Percentiles rank a stretch among this genome's conserved stretches.
These are phyloP conservation scores for Lepus europaeus DNA, from an alignment of 2,113 vertebrate genomes.

Conservation along the genomic window DNA sequence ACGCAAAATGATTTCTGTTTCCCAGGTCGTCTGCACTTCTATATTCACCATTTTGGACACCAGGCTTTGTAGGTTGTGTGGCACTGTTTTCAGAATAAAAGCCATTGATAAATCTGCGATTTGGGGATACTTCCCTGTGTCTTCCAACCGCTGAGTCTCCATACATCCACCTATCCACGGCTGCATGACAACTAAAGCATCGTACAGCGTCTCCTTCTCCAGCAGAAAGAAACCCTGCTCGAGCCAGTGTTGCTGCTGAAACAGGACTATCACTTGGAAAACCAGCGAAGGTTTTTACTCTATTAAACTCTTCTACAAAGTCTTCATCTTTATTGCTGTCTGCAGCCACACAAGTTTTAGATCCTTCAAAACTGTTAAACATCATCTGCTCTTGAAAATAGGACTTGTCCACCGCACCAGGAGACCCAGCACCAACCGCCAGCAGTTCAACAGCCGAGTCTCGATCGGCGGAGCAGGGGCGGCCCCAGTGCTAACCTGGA, in stretches of 20 bases:
- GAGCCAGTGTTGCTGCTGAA: conserved; percentile 89
- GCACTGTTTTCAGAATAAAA: conserved; percentile 78
- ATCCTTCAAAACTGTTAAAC: conserved; percentile 78
- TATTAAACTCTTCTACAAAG: conserved; percentile 87
- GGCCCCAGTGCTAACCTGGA: too few species aligned
- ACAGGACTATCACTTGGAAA: conserved; percentile 89
- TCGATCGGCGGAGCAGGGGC: too few species aligned
- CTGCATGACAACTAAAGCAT: conserved; percentile 93
- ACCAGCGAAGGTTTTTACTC: conserved; percentile 90
- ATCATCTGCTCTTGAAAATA: conserved; percentile 84
- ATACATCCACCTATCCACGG: conserved; percentile 91
- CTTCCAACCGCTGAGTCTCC: conserved; percentile 91
- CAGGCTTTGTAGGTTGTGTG: conserved; percentile 62
- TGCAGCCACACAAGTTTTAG: conserved; percentile 71
- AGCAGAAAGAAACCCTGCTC: conserved; percentile 94
- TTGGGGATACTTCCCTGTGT: conserved; percentile 92
- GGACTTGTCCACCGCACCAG: conserved; percentile 31
- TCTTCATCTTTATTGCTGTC: conserved; percentile 86
- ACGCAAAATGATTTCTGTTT: not conserved
- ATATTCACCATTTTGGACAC: conserved; percentile 70
- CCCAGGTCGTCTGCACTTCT: conserved; percentile 78
- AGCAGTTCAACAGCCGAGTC: too few species aligned
- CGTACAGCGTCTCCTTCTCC: conserved; percentile 92
- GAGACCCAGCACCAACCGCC: too few species aligned
- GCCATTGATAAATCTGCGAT: conserved; percentile 89